A percentile compares a stretch with the other conserved stretches of the same genome.
These are phyloP conservation scores for Pammene aurita DNA, from an alignment of 2,888 invertebrate species.

Conservation along the genomic window DNA sequence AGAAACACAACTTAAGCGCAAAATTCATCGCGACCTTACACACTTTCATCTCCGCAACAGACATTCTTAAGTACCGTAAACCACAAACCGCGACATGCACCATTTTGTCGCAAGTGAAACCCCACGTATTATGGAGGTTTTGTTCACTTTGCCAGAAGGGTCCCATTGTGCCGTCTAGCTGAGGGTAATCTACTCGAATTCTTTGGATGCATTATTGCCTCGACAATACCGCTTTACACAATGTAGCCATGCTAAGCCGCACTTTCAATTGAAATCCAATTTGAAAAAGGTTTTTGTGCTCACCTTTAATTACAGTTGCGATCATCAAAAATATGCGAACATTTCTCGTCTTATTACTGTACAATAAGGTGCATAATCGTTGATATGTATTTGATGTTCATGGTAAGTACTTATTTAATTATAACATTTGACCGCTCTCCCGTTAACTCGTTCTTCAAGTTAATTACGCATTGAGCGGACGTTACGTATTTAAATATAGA, in stretches of 20 bases:
- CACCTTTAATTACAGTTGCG: slow-evolving; percentile 20
- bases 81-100: slow-evolving; percentile 27
- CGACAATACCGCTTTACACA: slow-evolving; percentile 66
- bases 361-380: neutral
- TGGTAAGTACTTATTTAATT: neutral
- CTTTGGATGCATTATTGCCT: slow-evolving; percentile 62
- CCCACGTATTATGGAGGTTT: slow-evolving; percentile 42
- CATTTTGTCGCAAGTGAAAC: neutral
- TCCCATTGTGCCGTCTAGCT: slow-evolving; percentile 58
- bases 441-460: too few relatives aligned
- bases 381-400: neutral
- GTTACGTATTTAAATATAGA: neutral
- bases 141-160: slow-evolving; percentile 54
- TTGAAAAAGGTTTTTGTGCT: slow-evolving; percentile 48
- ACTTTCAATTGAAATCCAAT: slow-evolving; percentile 59
- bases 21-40: neutral
- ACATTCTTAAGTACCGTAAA: slow-evolving; percentile 24
- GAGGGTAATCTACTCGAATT: slow-evolving; percentile 56
- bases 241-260: slow-evolving; percentile 54
- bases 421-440: neutral
- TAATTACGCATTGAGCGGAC: neutral
- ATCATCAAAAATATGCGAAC: neutral
- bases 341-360: neutral
- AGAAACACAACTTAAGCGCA: too few relatives aligned
- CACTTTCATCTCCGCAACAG: slow-evolving; percentile 17